Percentiles rank a stretch among this genome's conserved stretches.
Evolutionary conservation across 2,113 vertebrate genomes (phyloP).

Genomic region (Struthio camelus): DNA sequence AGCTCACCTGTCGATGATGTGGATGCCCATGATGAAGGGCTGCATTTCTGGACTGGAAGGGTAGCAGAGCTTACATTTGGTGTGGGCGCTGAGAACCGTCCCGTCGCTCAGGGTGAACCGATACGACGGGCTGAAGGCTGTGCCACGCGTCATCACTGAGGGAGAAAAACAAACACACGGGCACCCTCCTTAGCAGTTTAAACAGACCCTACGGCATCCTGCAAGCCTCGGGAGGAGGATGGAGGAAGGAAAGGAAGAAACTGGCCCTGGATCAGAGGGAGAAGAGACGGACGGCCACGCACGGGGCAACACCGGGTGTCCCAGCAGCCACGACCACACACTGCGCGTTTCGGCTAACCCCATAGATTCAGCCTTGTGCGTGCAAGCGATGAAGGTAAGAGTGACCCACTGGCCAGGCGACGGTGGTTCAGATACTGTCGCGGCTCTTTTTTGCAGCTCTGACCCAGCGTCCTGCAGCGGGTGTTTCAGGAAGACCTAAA

Average conservation of each 20-base stretch:
- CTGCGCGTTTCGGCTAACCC: not conserved
- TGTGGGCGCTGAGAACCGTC: conserved; percentile 92
- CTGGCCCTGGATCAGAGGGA: not conserved
- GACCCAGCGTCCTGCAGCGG: not conserved
- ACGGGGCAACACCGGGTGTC: not conserved
- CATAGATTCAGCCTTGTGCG: not conserved
- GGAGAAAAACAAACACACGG: not conserved
- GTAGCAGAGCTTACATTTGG: conserved; percentile 96
- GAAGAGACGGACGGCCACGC: not conserved
- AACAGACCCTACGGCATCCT: not conserved
- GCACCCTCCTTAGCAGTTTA: not conserved
- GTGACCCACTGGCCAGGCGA: not conserved
- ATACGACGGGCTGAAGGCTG: conserved; percentile 95
- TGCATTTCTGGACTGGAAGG: conserved; percentile 91
- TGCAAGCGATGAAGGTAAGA: not conserved
- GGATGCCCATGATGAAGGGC: conserved; percentile 97
- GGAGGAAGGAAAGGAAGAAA: not conserved
- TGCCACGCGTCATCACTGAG: conserved; percentile 94
- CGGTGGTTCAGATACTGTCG: not conserved
- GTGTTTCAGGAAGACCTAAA: not conserved
- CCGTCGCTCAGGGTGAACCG: conserved; percentile 93
- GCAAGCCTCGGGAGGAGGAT: not conserved
- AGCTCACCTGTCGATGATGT: conserved; percentile 93
- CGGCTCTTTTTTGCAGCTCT: not conserved
- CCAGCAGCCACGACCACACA: fast-evolving